Evolutionary conservation across 2,797 vertebrate species (phyloP).

Genomic region (Alcedo atthis): DNA sequence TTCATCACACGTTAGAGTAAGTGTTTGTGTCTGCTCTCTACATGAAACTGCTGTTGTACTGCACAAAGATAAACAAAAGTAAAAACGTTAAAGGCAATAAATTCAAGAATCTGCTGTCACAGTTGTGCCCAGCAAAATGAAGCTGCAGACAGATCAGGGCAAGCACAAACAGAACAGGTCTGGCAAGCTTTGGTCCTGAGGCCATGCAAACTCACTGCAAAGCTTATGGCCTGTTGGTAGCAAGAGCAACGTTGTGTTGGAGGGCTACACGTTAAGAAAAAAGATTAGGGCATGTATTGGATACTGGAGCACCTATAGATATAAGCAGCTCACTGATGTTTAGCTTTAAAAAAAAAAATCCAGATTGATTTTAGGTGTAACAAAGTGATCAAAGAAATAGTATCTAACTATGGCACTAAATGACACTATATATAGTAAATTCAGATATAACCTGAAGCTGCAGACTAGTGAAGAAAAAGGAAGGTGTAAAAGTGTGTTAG

Average conservation of each 20-base stretch:
- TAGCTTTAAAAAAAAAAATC: background rate
- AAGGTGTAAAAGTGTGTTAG: background rate
- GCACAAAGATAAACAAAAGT: background rate
- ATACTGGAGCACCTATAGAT: background rate
- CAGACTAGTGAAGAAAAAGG: background rate
- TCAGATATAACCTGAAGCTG: background rate
- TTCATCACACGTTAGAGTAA: background rate
- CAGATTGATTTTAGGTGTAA: background rate
- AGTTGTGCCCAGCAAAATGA: background rate
- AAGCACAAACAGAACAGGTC: background rate
- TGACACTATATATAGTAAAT: background rate
- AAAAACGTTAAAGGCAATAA: background rate
- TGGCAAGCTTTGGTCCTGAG: background rate
- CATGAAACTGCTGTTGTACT: background rate
- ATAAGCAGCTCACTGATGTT: background rate
- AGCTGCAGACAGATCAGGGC: background rate
- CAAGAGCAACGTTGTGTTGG: background rate
- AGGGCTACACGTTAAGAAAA: background rate
- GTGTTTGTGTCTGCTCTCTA: background rate
- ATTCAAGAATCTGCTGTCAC: background rate
- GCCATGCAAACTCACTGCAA: background rate
- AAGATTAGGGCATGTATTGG: background rate
- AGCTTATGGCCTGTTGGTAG: background rate
- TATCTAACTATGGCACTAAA: background rate
- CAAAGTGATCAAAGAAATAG: background rate